Percentiles rank a stretch among this genome's conserved stretches.
phyloP scores from a whole-genome alignment of 2,797 vertebrate genomes.

The Gadopsis marmoratus region DNA sequence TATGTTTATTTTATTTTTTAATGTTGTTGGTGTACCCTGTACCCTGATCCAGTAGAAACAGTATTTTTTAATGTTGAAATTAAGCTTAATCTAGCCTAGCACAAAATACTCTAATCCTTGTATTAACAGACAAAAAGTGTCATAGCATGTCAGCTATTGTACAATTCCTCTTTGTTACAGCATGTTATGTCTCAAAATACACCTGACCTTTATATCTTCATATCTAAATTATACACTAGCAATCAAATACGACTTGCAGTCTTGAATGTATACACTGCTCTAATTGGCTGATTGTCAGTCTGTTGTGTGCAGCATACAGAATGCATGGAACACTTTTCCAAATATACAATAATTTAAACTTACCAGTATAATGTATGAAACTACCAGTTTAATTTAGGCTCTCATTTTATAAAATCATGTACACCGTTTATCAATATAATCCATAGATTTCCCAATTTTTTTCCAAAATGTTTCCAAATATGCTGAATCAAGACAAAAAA shows the following conservation, averaged over 20 bases:
- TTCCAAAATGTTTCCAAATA: background rate
- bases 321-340: background rate
- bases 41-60: background rate
- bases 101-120: background rate
- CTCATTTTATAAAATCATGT: background rate
- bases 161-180: background rate
- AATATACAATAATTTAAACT: background rate
- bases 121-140: background rate
- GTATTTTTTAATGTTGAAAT: too few species aligned
- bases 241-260: background rate
- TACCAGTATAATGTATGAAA: background rate
- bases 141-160: background rate
- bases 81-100: background rate
- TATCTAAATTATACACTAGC: background rate
- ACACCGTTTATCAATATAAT: background rate
- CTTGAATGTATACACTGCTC: too few species aligned
- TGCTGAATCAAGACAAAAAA: slow-evolving; percentile 1
- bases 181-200: background rate
- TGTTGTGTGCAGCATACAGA: background rate
- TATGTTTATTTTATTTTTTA: too few species aligned
- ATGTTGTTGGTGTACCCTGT: too few species aligned
- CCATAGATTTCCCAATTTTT: background rate
- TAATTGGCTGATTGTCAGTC: background rate
- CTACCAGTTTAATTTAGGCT: background rate
- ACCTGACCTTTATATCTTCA: background rate